Evolutionary conservation across 2,797 vertebrate genomes (phyloP).

Genomic region (Rhinogobio ventralis): DNA sequence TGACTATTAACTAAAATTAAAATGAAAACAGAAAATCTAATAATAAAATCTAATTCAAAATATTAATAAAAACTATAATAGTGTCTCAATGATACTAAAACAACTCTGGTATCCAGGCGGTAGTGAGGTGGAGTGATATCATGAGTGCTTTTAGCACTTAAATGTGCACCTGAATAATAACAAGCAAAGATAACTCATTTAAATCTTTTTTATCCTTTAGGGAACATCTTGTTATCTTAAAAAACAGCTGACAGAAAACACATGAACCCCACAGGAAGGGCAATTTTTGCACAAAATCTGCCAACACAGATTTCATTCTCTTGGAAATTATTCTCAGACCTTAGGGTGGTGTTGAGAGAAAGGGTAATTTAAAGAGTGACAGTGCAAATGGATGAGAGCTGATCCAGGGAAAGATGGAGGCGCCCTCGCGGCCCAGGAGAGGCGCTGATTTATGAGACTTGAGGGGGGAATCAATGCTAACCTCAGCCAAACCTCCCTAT

Average conservation of each 20-base stretch:
- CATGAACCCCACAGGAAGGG: background rate
- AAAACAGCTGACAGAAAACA: conserved; percentile 32
- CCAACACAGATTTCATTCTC: conserved; percentile 7
- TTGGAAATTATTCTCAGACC: conserved; percentile 11
- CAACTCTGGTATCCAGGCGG: background rate
- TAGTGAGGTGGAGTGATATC: background rate
- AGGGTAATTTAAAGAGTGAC: conserved; percentile 33
- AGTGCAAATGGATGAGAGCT: conserved; percentile 40
- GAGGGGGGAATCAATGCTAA: conserved; percentile 19
- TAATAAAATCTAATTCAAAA: background rate
- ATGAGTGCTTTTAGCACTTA: background rate
- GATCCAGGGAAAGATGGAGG: conserved; percentile 46
- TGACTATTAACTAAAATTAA: background rate
- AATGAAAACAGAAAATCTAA: background rate
- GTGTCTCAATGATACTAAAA: background rate
- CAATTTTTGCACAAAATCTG: conserved; percentile 24
- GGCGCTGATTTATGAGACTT: conserved; percentile 51
- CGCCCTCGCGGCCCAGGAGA: conserved; percentile 9
- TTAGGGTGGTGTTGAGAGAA: conserved; percentile 27
- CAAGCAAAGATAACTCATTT: background rate
- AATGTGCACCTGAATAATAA: conserved; percentile 3
- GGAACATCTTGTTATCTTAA: conserved; percentile 19
- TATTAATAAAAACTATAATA: background rate
- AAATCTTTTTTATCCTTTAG: background rate
- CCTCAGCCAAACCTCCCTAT: conserved; percentile 37